Evolutionary conservation across 2,888 invertebrate species (phyloP), one percentile per base, ranked within the genome.

Genomic region (Metellina segmentata): DNA sequence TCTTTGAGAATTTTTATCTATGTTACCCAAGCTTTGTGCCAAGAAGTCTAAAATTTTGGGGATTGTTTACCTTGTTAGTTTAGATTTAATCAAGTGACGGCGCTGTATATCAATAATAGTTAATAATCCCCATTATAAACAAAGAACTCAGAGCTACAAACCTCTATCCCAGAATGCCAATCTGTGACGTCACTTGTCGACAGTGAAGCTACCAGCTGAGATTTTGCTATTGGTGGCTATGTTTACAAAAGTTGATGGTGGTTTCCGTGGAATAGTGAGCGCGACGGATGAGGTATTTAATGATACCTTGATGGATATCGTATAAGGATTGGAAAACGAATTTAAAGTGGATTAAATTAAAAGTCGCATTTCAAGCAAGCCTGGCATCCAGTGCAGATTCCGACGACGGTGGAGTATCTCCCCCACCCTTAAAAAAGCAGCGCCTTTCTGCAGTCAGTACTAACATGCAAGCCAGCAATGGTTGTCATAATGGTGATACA

Each of bases 401-500:
- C 87, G 93, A 93, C 92, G 93, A 93, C 93, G 93, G 93, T 93
- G 93, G 93, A 93, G 93, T 92, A 81, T 93, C 93, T 93, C 93
- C 93, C 92, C 93, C 93, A 93, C 93, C 93, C 93, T 91, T 93
- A 92, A 93, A 93, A 93, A 93, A 93, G 92, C 93, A 93, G 93
- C 92, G 93, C 89, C 92, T 93, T 90, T 92, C 91, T 88, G 90
- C 91, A 88, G 88, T 82, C 89, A 90, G 82, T 90, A 90, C 88
- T 93, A 92, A 89, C 91, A 93, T 93, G 93, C 93, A 93, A 93
- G 92, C 93, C 81, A 93, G 92, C 78, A 93, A 93, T 93, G 93
- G 93, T 90, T 93, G 93, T 93, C 91, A 93, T 81, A 93, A 93
- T 91, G 93, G 93, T 83, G 90, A 89, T 78, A 75, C 89, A 78